These are phyloP conservation scores for Gallinago media DNA, from an alignment of 2,113 vertebrate species.

Conservation along the genomic window DNA sequence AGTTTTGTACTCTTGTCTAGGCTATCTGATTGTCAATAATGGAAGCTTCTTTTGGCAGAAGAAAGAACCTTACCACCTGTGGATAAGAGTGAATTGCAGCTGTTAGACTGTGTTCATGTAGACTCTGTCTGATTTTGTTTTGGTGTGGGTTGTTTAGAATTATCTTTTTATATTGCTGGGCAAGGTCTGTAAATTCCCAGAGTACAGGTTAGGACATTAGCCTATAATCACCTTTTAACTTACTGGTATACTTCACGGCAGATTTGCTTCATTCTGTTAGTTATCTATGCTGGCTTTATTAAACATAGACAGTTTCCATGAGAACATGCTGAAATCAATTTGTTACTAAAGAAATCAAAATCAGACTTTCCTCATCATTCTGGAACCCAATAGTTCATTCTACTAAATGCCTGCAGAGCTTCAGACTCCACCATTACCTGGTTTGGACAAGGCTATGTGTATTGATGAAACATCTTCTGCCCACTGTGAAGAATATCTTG, in stretches of 20 bases:
- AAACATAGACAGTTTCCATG: neutral
- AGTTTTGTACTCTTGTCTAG: neutral
- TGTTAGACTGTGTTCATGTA: neutral
- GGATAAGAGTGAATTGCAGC: neutral
- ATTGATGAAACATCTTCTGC: neutral
- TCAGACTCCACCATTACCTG: neutral
- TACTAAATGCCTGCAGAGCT: neutral
- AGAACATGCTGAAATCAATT: neutral
- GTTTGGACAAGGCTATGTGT: neutral
- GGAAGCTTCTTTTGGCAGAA: neutral
- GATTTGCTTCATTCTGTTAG: neutral
- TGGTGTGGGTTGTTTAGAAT: neutral
- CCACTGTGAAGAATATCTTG: neutral
- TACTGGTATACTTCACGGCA: neutral
- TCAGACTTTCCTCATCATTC: neutral
- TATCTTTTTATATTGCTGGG: neutral
- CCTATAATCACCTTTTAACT: neutral
- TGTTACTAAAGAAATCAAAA: neutral
- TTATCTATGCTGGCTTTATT: neutral
- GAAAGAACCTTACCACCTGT: neutral
- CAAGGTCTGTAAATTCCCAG: neutral
- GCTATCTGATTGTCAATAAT: neutral
- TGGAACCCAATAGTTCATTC: neutral
- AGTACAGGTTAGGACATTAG: neutral
- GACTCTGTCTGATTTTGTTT: neutral